A percentile compares a stretch with the other conserved stretches of the same genome.
These are phyloP conservation scores for Oeneis ivallda DNA, from an alignment of 2,888 invertebrate genomes.

Conservation along the genomic window DNA sequence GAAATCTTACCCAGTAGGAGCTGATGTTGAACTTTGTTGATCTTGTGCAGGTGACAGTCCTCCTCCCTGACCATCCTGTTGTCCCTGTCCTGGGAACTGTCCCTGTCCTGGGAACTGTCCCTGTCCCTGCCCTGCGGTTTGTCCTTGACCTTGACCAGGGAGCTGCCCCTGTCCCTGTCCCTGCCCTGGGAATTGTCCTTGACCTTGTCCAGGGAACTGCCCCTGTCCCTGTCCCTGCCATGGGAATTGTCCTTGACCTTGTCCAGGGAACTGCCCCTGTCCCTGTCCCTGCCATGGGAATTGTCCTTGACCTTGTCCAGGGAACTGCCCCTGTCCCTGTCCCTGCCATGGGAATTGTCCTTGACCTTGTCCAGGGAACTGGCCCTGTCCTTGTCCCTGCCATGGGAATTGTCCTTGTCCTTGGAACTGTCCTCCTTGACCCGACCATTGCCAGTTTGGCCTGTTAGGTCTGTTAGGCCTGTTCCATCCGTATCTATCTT, in stretches of 20 bases:
- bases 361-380: conserved; percentile 25
- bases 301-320: conserved; percentile 13
- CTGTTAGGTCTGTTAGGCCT: conserved; percentile 23
- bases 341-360: conserved; percentile 11
- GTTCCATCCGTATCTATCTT: conserved; percentile 60
- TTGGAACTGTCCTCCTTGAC: conserved; percentile 29
- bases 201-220: conserved; percentile 31
- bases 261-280: conserved; percentile 8
- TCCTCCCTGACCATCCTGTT: neutral
- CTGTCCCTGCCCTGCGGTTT: conserved; percentile 17
- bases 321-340: conserved; percentile 4
- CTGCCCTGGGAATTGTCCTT: conserved; percentile 16
- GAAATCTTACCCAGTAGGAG: conserved; percentile 25
- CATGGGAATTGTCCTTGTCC: conserved; percentile 17
- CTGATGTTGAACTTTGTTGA: conserved; percentile 18
- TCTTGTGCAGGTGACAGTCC: neutral
- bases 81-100: conserved; percentile 17
- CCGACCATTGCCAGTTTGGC: conserved; percentile 21
- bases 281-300: too few relatives aligned
- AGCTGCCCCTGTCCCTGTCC: conserved; percentile 5
- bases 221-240: conserved; percentile 29
- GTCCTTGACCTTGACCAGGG: conserved; percentile 28
- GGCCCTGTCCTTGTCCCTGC: conserved; percentile 10
- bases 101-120: conserved; percentile 13
- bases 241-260: conserved; percentile 25